Percentiles rank a stretch among this genome's conserved stretches.
Conservation (phyloP, 2,888 invertebrate species). For the Stictocephala bisonia region DNA sequence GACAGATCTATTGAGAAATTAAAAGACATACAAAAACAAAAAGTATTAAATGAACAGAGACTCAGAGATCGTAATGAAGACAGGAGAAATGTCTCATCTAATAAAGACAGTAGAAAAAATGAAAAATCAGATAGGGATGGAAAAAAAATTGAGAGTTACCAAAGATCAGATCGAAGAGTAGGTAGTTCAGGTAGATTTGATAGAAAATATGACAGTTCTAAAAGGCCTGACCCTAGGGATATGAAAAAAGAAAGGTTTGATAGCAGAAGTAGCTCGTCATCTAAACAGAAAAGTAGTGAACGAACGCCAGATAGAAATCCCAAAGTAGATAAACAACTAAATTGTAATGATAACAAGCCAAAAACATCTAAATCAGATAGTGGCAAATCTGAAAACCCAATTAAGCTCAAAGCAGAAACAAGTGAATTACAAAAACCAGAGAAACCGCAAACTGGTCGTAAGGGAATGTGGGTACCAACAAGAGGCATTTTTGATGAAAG, state of each 20-base stretch:
- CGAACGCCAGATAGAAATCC: constrained; percentile 1
- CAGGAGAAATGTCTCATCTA: not conserved
- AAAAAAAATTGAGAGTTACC: not conserved
- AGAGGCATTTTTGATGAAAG: constrained; percentile 8
- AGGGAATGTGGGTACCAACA: constrained; percentile 28
- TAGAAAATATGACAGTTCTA: constrained; percentile 6
- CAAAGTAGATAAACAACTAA: constrained; percentile 2
- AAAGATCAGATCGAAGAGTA: constrained; percentile 10
- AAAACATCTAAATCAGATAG: constrained; percentile 3
- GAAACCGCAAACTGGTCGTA: constrained; percentile 3
- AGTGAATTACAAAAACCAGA: not conserved
- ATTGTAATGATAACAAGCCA: not conserved
- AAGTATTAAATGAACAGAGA: constrained; percentile 54
- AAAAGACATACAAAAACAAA: constrained; percentile 58
- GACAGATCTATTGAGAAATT: constrained; percentile 62
- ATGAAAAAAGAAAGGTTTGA: not conserved
- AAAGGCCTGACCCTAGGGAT: too few relatives aligned
- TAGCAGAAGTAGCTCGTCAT: not conserved
- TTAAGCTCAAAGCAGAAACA: not conserved
- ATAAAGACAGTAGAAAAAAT: not conserved
- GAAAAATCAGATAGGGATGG: not conserved
- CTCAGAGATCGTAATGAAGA: constrained; percentile 35
- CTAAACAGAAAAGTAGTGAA: not conserved
- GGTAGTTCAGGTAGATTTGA: constrained; percentile 5
- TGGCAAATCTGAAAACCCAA: not conserved